Evolutionary conservation across 92 coral and sea anemone species (phyloP), one percentile per base, ranked within the genome.

Genomic region (Zoanthus sociatus): DNA sequence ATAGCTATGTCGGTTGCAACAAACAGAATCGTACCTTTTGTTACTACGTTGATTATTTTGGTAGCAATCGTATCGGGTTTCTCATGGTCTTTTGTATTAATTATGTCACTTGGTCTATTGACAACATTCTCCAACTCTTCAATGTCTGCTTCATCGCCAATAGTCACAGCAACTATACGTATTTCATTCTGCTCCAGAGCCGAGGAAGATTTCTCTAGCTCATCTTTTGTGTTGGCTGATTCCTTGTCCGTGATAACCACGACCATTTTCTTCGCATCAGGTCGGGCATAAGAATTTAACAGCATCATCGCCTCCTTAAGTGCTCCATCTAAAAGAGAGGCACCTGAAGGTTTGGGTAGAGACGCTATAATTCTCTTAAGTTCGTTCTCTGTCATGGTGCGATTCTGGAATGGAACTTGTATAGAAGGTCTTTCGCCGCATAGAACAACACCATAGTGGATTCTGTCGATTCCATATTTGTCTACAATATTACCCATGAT

Each of bases 221-320:
- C 88, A 42, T 56, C 88, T 16, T 66, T 77, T 13, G 87, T 91
- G 87, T 88, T 92, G 81, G 87, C 95, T 9, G 93, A 78, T 61
- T 78, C 88, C 48, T 90, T 91, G 77, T 97, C 99, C 1, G 89
- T 95, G 78, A 95, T 89, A 6, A 95, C 77, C 10, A 97, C 96
- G 44, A 97, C 44, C 11, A 97, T 91, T 71, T 93, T 97, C 81
- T 89, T 90, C 6, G 99, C 98, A 47, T 79, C 67, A 14, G 89
- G 89, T 21, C 98, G 46, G 5, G 84, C 45, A 21, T 42, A 79
- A 61, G 73, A 54, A 61, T 63, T 45, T 30, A 63, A 64, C 32
- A 79, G 58, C 44, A n/a, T 64, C 46, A 61, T 63, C 13, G 84
- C 84, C 63, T 79, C 84, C 9, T 42, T 48, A 14, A 79, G 26